A percentile compares a stretch with the other conserved stretches of the same genome.
Evolutionary conservation across 2,888 invertebrate species (phyloP).

Genomic region (Eilema sororculum): DNA sequence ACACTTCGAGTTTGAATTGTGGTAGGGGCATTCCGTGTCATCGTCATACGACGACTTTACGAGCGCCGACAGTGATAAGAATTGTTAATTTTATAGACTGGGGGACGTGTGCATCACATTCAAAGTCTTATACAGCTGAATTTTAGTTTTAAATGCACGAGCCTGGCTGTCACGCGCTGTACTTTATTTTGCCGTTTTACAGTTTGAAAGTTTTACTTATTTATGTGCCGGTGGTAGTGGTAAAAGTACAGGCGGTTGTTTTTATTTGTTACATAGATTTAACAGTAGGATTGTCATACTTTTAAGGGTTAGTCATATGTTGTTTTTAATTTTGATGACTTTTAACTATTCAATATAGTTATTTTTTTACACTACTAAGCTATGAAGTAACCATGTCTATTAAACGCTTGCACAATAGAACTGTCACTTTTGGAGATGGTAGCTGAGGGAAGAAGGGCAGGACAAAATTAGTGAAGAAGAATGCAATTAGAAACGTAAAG

Average conservation of each 20-base stretch:
- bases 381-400: too few relatives aligned
- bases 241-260: neutral
- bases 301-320: too few relatives aligned
- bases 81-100: constrained; percentile 79
- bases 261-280: neutral
- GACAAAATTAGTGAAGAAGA: too few relatives aligned
- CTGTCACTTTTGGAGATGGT: too few relatives aligned
- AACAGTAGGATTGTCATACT: neutral
- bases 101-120: constrained; percentile 60
- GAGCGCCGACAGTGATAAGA: constrained; percentile 78
- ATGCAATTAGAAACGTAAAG: too few relatives aligned
- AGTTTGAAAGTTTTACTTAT: constrained; percentile 1
- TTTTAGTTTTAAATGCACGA: constrained; percentile 38
- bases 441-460: too few relatives aligned
- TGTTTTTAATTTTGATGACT: too few relatives aligned
- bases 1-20: neutral
- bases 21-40: constrained; percentile 26
- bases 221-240: neutral
- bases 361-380: too few relatives aligned
- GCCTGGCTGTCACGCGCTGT: constrained; percentile 7
- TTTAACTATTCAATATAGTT: too few relatives aligned
- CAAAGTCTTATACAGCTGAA: constrained; percentile 36
- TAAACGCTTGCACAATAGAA: too few relatives aligned
- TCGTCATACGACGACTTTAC: constrained; percentile 62
- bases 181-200: constrained; percentile 15